Evolutionary conservation across 2,888 invertebrate genomes (phyloP).

Genomic region (Hyppa rectilinea): DNA sequence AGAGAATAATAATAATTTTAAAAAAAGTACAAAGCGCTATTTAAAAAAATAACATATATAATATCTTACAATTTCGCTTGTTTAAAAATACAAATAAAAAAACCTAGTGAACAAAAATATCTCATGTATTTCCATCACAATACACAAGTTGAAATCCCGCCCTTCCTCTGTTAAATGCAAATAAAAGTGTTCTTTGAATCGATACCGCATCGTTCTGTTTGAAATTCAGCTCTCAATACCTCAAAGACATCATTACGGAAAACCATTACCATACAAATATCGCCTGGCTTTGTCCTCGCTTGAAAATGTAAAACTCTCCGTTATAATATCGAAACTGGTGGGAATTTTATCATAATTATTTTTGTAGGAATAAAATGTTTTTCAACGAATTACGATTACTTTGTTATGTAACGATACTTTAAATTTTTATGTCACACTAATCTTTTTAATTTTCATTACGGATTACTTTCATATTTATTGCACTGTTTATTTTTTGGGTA

Average conservation of each 20-base stretch:
- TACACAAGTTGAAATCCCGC: constrained; percentile 62
- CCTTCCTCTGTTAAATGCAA: constrained; percentile 83
- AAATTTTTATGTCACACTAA: too few species aligned
- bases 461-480: not conserved
- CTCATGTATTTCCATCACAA: constrained; percentile 34
- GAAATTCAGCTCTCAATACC: constrained; percentile 80
- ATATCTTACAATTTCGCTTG: too few species aligned
- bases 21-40: too few species aligned
- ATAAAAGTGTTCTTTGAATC: constrained; percentile 80
- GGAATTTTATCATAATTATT: constrained; percentile 35
- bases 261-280: constrained; percentile 78
- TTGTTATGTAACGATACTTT: not conserved
- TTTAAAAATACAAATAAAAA: too few species aligned
- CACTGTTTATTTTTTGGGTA: not conserved
- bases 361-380: constrained; percentile 17
- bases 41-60: too few species aligned
- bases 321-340: constrained; percentile 48
- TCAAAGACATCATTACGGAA: constrained; percentile 83
- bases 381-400: not conserved
- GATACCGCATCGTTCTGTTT: constrained; percentile 79
- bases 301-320: constrained; percentile 55
- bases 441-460: not conserved
- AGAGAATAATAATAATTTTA: too few species aligned
- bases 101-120: constrained; percentile 12
- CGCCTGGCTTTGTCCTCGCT: constrained; percentile 57